Conservation (phyloP, 2,888 invertebrate genomes). For the Dicyrtomina minuta region DNA sequence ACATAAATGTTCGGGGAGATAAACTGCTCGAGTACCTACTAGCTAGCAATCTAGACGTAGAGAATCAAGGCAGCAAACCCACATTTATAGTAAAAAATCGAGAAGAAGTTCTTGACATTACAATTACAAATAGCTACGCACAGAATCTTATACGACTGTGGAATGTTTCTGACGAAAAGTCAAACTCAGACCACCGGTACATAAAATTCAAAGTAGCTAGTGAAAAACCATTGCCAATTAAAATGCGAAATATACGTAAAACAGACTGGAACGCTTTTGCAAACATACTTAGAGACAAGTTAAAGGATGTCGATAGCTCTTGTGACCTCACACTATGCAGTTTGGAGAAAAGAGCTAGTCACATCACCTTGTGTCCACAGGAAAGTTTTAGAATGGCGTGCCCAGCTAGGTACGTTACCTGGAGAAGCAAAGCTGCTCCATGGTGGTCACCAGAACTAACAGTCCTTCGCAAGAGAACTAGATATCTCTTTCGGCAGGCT, state of each 20-base stretch:
- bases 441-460: conserved; percentile 23
- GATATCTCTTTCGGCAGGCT: too few species aligned
- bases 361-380: too few species aligned
- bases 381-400: neutral
- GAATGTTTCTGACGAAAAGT: conserved; percentile 27
- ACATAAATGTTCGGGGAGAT: conserved; percentile 29
- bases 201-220: conserved; percentile 6
- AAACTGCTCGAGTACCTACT: conserved; percentile 29
- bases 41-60: conserved; percentile 17
- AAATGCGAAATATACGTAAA: conserved; percentile 19
- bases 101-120: conserved; percentile 35
- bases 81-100: conserved; percentile 28
- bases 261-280: conserved; percentile 22
- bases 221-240: neutral
- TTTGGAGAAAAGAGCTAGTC: too few species aligned
- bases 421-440: neutral
- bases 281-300: too few species aligned
- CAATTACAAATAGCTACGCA: conserved; percentile 6
- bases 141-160: conserved; percentile 13
- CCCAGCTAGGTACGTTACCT: conserved; percentile 10
- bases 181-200: conserved; percentile 38
- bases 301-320: too few species aligned
- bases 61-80: conserved; percentile 22
- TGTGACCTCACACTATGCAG: too few species aligned
- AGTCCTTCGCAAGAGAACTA: too few species aligned